Conservation (phyloP, 1,140 invertebrate species). For the Euschistus heros region DNA sequence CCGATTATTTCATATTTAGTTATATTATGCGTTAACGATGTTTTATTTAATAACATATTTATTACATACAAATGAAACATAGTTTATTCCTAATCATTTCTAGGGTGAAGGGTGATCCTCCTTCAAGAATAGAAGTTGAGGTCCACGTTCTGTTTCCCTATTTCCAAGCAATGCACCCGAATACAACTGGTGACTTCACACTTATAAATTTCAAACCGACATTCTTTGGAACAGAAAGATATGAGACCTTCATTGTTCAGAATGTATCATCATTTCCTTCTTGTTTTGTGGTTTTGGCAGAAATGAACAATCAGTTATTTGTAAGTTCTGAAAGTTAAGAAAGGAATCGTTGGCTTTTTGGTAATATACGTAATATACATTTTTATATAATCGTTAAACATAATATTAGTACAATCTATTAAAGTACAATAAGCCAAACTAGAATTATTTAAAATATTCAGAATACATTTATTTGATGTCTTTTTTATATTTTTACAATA, state of each 20-base stretch:
- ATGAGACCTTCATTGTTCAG: slow-evolving; percentile 30
- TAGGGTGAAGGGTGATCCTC: slow-evolving; percentile 27
- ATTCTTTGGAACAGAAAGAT: slow-evolving; percentile 27
- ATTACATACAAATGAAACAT: too few relatives aligned
- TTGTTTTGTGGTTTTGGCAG: slow-evolving; percentile 32
- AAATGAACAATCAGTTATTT: slow-evolving; percentile 29
- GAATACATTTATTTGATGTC: too few relatives aligned
- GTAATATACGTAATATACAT: too few relatives aligned
- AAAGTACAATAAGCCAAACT: too few relatives aligned
- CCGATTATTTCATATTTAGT: neutral
- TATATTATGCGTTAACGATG: neutral
- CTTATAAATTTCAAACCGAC: slow-evolving; percentile 33
- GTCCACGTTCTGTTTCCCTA: slow-evolving; percentile 31
- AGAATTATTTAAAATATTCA: too few relatives aligned
- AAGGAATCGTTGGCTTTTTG: too few relatives aligned
- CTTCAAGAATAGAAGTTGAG: slow-evolving; percentile 31
- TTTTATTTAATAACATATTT: neutral
- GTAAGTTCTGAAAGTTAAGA: slow-evolving; percentile 18
- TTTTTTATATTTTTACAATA: too few relatives aligned
- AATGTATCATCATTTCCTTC: slow-evolving; percentile 31
- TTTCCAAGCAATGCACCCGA: slow-evolving; percentile 31
- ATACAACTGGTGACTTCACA: slow-evolving; percentile 32
- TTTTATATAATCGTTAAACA: too few relatives aligned
- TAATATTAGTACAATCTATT: too few relatives aligned
- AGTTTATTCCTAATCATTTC: slow-evolving; percentile 8